Conservation (phyloP, 2,113 vertebrate genomes). For the Pardalotus punctatus region DNA sequence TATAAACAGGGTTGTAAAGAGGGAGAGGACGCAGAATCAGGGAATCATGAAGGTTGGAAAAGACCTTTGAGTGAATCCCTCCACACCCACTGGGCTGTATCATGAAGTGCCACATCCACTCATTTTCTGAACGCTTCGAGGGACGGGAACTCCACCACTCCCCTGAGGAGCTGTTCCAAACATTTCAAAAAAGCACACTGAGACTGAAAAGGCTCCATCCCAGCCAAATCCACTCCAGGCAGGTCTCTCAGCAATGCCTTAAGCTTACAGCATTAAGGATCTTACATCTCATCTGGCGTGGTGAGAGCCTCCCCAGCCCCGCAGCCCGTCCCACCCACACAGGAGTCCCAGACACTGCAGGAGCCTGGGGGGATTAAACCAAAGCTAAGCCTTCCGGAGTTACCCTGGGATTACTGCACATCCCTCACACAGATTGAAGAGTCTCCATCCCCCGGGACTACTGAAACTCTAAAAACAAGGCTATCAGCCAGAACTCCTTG, state of each 20-base stretch:
- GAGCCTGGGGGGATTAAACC: background rate
- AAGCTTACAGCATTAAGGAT: background rate
- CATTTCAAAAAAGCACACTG: rapidly evolving
- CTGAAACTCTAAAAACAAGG: background rate
- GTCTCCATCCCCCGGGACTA: rapidly evolving
- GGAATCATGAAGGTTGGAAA: background rate
- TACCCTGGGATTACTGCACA: background rate
- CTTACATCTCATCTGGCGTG: rapidly evolving
- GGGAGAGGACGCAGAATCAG: background rate
- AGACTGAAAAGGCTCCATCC: background rate
- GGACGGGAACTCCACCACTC: background rate
- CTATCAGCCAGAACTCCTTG: background rate
- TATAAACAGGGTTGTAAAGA: rapidly evolving
- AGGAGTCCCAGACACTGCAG: background rate
- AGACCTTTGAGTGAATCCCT: background rate
- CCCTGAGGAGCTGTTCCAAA: background rate
- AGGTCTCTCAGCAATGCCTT: background rate
- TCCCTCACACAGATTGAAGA: rapidly evolving
- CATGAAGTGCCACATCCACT: background rate
- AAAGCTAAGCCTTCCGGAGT: background rate
- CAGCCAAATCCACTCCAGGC: background rate
- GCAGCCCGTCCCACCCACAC: background rate
- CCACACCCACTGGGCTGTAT: background rate
- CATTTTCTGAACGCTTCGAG: rapidly evolving
- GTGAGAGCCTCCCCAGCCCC: rapidly evolving